Evolutionary conservation across 2,113 vertebrate species (phyloP).

Genomic region (Gambusia affinis): DNA sequence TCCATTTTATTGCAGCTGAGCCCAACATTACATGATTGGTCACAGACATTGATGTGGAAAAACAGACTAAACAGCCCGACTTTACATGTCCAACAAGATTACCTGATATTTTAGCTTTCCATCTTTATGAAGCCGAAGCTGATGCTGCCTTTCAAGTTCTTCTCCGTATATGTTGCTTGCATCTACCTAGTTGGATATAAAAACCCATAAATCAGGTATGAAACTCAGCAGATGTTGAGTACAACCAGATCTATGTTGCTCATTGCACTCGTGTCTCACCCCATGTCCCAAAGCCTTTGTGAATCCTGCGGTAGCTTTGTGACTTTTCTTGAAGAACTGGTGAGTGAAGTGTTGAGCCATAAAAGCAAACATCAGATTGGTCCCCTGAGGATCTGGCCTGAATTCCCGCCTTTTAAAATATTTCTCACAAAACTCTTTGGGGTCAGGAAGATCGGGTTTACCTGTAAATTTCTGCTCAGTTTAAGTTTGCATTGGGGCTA

Average conservation of each 20-base stretch:
- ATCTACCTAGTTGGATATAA: conserved; percentile 83
- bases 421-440: conserved; percentile 76
- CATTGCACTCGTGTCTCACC: conserved; percentile 77
- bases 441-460: conserved; percentile 85
- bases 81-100: not conserved
- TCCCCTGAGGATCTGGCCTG: conserved; percentile 86
- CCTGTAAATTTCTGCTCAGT: conserved; percentile 73
- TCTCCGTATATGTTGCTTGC: conserved; percentile 92
- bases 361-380: conserved; percentile 95
- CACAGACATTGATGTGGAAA: no score
- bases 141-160: conserved; percentile 84
- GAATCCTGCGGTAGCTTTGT: conserved; percentile 85
- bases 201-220: not conserved
- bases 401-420: conserved; percentile 87
- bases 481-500: not conserved
- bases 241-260: not conserved
- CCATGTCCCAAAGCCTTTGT: conserved; percentile 92
- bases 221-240: not conserved
- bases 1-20: no score
- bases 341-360: conserved; percentile 98
- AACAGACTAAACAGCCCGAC: not conserved
- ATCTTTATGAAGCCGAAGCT: conserved; percentile 87
- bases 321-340: conserved; percentile 93
- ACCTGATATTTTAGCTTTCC: conserved; percentile 97
- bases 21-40: no score